Evolutionary conservation across 2,797 vertebrate genomes (phyloP), one percentile per base, ranked within the genome.

Genomic region (Poliocrania exsul): DNA sequence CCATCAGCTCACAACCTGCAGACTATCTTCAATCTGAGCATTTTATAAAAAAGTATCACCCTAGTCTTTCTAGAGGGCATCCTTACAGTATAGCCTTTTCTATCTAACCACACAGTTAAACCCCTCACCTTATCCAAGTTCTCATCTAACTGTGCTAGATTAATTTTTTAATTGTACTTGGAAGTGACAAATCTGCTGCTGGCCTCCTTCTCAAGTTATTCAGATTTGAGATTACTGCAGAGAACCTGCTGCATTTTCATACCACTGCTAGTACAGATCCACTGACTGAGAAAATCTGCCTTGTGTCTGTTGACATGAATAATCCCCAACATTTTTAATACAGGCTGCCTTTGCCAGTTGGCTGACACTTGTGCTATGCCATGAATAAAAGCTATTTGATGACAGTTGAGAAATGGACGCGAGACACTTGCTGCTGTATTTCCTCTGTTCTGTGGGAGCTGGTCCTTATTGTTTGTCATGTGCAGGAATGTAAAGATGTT

Each of bases 351-450:
- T 69, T 94, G 95, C 94, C 94, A 96, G 95, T 88, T 97, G 95
- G 94, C 95, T 96, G 94, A 95, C 95, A 92, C 95, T 96, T 93
- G 92, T 77, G 86, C 92, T 95, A 97, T 95, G 95, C 92, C 81
- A 42, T 81, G 95, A 93, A 95, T 96, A 96, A 97, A 95, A 95
- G 89, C 93, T 92, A 94, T 96, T 95, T 93, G 92, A 94, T 91
- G 94, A 94, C 95, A 97, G 93, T 95, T 90, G 87, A 93, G 93
- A 92, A 95, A 95, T 70, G 86, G 93, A 88, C 11, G 1, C 13
- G 42, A 95, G 81, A 85, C 72, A 82, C 71, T 96, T 91, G 81
- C 75, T 87, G 86, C 75, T 89, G 8, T 69, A 66, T 93, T 91
- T 95, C 92, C 93, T 93, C 47, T 62, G 79, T 77, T 69, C 38